These are phyloP conservation scores for Apodemus sylvaticus DNA, from an alignment of 2,113 vertebrate species.

Conservation along the genomic window DNA sequence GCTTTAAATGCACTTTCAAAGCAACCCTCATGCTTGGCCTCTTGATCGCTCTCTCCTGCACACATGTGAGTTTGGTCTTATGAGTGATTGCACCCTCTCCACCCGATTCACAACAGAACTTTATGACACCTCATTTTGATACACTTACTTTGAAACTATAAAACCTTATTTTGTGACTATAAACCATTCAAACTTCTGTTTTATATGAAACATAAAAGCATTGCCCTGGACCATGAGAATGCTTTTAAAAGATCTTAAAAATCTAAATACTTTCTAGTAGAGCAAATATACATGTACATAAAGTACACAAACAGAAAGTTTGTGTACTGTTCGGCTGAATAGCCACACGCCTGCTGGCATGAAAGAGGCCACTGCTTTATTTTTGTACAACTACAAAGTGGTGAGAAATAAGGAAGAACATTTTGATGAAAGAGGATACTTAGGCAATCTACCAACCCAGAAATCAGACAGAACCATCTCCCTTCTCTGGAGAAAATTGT, in stretches of 20 bases:
- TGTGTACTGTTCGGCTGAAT: background rate
- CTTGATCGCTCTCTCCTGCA: background rate
- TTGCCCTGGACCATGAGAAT: background rate
- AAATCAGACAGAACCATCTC: slow-evolving; percentile 47
- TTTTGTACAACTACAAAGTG: slow-evolving; percentile 44
- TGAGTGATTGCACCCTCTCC: background rate
- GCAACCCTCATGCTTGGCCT: background rate
- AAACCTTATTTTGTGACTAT: slow-evolving; percentile 41
- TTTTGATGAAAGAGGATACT: slow-evolving; percentile 31
- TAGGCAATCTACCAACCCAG: slow-evolving; percentile 28
- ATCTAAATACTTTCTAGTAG: slow-evolving; percentile 21
- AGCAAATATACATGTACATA: background rate
- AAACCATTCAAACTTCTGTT: background rate
- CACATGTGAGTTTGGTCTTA: background rate
- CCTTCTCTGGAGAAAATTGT: slow-evolving; percentile 36
- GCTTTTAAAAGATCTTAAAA: slow-evolving; percentile 45
- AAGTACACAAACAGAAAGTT: background rate
- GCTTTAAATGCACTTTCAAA: slow-evolving; percentile 50
- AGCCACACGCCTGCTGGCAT: background rate
- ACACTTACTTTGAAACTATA: slow-evolving; percentile 25
- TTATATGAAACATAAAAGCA: background rate
- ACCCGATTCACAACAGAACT: background rate
- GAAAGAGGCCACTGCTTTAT: background rate
- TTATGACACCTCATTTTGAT: slow-evolving; percentile 30
- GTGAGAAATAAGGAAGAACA: slow-evolving; percentile 38